A percentile compares a stretch with the other conserved stretches of the same genome.
Evolutionary conservation across 2,113 vertebrate species (phyloP).

Genomic region (Grallaria varia): DNA sequence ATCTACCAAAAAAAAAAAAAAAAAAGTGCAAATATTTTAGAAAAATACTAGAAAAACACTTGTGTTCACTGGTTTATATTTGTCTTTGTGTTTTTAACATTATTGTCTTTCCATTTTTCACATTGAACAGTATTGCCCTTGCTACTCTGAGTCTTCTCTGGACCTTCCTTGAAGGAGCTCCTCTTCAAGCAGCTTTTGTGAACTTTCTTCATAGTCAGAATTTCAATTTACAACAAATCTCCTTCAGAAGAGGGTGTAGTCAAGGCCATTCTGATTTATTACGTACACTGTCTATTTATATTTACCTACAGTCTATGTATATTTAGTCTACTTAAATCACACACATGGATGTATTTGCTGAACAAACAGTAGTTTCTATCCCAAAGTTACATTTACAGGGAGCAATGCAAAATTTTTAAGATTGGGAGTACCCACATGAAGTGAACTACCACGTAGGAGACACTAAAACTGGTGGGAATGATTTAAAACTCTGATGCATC

Average conservation of each 20-base stretch:
- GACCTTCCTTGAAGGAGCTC: neutral
- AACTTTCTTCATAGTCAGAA: neutral
- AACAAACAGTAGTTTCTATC: neutral
- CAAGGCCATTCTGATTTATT: neutral
- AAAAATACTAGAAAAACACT: neutral
- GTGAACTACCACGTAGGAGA: neutral
- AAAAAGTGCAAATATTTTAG: no score
- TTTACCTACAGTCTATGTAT: neutral
- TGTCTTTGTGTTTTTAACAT: neutral
- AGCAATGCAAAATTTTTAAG: neutral
- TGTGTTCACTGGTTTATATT: neutral
- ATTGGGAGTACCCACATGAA: neutral
- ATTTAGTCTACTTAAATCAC: constrained; percentile 5
- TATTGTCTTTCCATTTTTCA: neutral
- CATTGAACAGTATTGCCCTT: neutral
- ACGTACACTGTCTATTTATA: neutral
- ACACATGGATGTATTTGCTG: neutral
- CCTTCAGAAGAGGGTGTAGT: neutral
- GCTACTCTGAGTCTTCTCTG: neutral
- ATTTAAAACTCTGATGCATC: neutral
- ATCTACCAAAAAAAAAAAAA: neutral
- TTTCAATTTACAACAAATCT: neutral
- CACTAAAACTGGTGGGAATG: neutral
- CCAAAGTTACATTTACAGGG: neutral
- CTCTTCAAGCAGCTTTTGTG: neutral